phyloP scores from a whole-genome alignment of 2,113 vertebrate genomes.

The Gadus macrocephalus region DNA sequence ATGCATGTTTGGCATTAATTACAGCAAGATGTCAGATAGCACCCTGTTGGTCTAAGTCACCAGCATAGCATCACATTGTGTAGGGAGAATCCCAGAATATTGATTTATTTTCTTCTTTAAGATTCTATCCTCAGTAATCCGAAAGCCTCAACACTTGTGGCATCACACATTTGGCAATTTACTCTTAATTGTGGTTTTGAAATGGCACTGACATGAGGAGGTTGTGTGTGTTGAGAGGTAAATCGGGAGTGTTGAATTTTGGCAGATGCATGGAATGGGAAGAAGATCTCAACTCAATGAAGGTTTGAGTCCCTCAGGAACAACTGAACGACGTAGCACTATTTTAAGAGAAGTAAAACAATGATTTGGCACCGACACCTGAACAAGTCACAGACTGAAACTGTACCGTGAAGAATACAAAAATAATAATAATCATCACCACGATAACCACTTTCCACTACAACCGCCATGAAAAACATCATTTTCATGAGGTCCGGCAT shows the following conservation, averaged over 20 bases:
- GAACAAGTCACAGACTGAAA: slow-evolving; percentile 24
- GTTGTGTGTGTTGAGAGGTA: slow-evolving; percentile 13
- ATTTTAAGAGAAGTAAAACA: slow-evolving; percentile 28
- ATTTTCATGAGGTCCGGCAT: not conserved
- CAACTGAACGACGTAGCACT: not conserved
- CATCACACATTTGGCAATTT: slow-evolving; percentile 53
- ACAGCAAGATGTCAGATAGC: slow-evolving; percentile 55
- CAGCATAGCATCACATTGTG: slow-evolving; percentile 41
- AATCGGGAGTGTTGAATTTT: slow-evolving; percentile 40
- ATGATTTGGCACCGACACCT: slow-evolving; percentile 29
- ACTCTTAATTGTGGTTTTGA: slow-evolving; percentile 14
- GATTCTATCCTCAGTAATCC: slow-evolving; percentile 7
- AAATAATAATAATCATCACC: slow-evolving; percentile 30
- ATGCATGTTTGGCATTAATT: slow-evolving; percentile 43
- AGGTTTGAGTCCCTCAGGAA: too few relatives aligned
- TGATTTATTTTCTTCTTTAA: not conserved
- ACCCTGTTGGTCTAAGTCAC: slow-evolving; percentile 47
- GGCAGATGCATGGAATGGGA: slow-evolving; percentile 41
- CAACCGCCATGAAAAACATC: not conserved
- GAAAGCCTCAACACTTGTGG: slow-evolving; percentile 14
- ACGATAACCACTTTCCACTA: slow-evolving; percentile 15
- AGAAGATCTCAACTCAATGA: slow-evolving; percentile 2
- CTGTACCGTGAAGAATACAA: slow-evolving; percentile 25
- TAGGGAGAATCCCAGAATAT: slow-evolving; percentile 32
- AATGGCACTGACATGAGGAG: slow-evolving; percentile 15